These are phyloP conservation scores for Hylaea fasciaria DNA, from an alignment of 2,888 invertebrate species.

Conservation along the genomic window DNA sequence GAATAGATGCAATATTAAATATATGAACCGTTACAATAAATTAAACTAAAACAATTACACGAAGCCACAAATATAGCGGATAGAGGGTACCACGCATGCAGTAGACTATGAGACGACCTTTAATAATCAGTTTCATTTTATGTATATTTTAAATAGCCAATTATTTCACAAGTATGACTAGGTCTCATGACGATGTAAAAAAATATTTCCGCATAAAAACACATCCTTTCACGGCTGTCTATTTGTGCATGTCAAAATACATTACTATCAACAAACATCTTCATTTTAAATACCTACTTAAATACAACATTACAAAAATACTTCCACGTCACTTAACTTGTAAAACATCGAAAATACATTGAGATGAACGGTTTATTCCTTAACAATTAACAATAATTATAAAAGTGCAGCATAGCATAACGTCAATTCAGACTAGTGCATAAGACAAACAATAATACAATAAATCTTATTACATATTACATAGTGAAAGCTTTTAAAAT, in stretches of 20 bases:
- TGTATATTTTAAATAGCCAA: too few relatives aligned
- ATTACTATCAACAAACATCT: conserved; percentile 49
- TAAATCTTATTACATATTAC: conserved; percentile 25
- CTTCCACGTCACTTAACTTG: conserved; percentile 68
- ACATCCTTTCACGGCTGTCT: too few relatives aligned
- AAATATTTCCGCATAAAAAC: too few relatives aligned
- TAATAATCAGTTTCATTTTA: too few relatives aligned
- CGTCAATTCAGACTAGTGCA: conserved; percentile 36
- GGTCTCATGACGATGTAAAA: too few relatives aligned
- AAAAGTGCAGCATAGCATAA: conserved; percentile 54
- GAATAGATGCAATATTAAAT: too few relatives aligned
- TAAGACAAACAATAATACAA: conserved; percentile 34
- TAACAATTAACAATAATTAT: conserved; percentile 48
- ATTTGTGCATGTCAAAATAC: not conserved
- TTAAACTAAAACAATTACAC: too few relatives aligned
- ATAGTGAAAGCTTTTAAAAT: conserved; percentile 23
- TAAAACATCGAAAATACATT: conserved; percentile 79
- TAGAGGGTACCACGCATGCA: too few relatives aligned
- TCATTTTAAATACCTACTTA: conserved; percentile 42
- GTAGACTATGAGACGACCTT: too few relatives aligned
- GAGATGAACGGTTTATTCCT: conserved; percentile 51
- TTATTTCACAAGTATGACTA: too few relatives aligned
- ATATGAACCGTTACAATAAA: too few relatives aligned
- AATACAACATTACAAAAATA: conserved; percentile 75
- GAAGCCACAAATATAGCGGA: too few relatives aligned